phyloP scores from a whole-genome alignment of 2,113 vertebrate genomes.

The Seriola rivoliana region DNA sequence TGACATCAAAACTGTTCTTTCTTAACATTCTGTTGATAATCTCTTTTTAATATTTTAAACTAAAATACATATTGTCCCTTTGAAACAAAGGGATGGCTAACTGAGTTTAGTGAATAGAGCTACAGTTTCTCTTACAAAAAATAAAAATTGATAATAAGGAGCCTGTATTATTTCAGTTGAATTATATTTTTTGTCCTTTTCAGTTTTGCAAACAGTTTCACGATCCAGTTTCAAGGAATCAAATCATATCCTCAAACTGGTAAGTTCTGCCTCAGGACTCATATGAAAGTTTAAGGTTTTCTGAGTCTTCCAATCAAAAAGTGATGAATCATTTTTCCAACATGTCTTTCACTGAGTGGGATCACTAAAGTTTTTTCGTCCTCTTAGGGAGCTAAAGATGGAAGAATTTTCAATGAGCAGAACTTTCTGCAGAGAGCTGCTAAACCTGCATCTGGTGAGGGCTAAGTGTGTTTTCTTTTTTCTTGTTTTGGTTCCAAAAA shows the following conservation, averaged over 20 bases:
- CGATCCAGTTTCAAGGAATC: constrained; percentile 60
- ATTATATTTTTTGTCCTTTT: background rate
- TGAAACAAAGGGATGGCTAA: background rate
- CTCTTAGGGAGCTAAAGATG: constrained; percentile 90
- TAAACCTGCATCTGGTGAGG: constrained; percentile 85
- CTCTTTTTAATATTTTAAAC: no score
- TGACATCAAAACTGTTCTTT: no score
- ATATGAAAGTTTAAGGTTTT: background rate
- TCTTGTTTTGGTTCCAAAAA: background rate
- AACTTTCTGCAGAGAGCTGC: constrained; percentile 94
- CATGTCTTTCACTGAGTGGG: background rate
- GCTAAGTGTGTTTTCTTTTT: background rate
- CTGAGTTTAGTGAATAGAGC: background rate
- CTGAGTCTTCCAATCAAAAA: background rate
- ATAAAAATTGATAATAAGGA: background rate
- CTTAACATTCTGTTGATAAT: no score
- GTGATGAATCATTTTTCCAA: background rate
- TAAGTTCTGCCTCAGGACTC: constrained; percentile 46
- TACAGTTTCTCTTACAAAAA: background rate
- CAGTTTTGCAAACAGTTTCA: constrained; percentile 58
- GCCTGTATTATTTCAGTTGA: background rate
- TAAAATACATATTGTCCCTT: no score
- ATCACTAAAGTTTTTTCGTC: constrained; percentile 15
- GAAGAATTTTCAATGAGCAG: constrained; percentile 93
- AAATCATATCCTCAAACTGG: constrained; percentile 83